Conservation (phyloP, 1,140 invertebrate genomes). For the Saxidomus purpurata region DNA sequence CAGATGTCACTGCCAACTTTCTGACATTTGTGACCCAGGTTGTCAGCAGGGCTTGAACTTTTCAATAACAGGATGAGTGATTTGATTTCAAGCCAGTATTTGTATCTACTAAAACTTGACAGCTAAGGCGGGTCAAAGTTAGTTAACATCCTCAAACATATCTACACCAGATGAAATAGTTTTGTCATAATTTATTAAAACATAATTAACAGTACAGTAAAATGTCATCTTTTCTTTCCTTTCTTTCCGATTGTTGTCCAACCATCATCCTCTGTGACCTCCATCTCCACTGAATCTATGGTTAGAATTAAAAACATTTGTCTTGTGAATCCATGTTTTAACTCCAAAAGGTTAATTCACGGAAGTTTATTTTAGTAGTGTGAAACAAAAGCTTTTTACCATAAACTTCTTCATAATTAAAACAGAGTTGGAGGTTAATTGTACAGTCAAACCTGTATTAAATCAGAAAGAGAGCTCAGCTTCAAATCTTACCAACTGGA, state of each 20-base stretch:
- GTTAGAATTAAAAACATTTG: background rate
- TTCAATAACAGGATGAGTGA: too few species aligned
- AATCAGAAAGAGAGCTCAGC: too few species aligned
- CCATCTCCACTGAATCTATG: conserved; percentile 45
- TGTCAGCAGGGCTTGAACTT: too few species aligned
- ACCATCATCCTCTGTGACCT: conserved; percentile 58
- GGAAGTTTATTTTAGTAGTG: background rate
- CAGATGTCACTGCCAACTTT: too few species aligned
- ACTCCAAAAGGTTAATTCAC: background rate
- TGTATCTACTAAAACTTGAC: too few species aligned
- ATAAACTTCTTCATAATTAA: too few species aligned
- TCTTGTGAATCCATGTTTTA: background rate
- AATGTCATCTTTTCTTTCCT: conserved; percentile 60
- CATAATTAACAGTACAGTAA: background rate
- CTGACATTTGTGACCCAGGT: too few species aligned
- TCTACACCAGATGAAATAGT: background rate
- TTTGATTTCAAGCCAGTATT: too few species aligned
- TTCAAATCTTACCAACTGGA: too few species aligned
- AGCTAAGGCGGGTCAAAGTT: too few species aligned
- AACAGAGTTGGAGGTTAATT: too few species aligned
- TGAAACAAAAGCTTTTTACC: background rate
- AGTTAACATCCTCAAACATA: background rate
- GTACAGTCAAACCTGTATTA: too few species aligned
- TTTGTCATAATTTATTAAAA: conserved; percentile 22
- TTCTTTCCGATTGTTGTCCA: conserved; percentile 62